These are phyloP conservation scores for Geodia barretti DNA, from an alignment of 37 sponge, comb jelly and placozoan genomes.

Conservation along the genomic window DNA sequence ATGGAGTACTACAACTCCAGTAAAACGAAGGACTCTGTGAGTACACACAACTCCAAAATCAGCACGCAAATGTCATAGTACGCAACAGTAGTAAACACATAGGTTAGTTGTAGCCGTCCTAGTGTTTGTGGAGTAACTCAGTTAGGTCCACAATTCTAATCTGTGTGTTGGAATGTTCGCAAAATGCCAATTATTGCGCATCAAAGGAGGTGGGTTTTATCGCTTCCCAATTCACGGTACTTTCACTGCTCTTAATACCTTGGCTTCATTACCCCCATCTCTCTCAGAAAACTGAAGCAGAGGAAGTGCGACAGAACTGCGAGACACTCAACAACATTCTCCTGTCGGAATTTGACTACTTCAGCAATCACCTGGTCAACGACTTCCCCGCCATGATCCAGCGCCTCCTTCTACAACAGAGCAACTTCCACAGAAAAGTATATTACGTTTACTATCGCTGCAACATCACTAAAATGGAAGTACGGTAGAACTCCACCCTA, in stretches of 20 bases:
- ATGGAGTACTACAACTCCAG: constrained; percentile 70
- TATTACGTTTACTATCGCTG: no score
- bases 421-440: constrained; percentile 70
- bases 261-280: not conserved
- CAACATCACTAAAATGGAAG: no score
- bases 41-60: no score
- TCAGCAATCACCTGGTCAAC: constrained; percentile 40
- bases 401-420: constrained; percentile 48
- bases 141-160: no score
- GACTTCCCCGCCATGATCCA: constrained; percentile 55
- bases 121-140: no score
- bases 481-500: no score
- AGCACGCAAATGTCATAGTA: not conserved
- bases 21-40: constrained; percentile 76
- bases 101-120: no score
- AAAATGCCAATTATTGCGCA: no score
- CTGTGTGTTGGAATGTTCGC: no score
- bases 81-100: no score
- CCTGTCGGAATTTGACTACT: constrained; percentile 82
- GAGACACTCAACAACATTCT: constrained; percentile 88
- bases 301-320: constrained; percentile 57
- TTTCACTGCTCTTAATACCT: not conserved
- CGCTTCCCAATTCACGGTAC: not conserved
- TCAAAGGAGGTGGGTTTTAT: no score
- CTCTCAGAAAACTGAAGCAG: constrained; percentile 84